Base-by-base conservation (phyloP, 2,888 invertebrate genomes). In the Agrilus cyanescens region DNA sequence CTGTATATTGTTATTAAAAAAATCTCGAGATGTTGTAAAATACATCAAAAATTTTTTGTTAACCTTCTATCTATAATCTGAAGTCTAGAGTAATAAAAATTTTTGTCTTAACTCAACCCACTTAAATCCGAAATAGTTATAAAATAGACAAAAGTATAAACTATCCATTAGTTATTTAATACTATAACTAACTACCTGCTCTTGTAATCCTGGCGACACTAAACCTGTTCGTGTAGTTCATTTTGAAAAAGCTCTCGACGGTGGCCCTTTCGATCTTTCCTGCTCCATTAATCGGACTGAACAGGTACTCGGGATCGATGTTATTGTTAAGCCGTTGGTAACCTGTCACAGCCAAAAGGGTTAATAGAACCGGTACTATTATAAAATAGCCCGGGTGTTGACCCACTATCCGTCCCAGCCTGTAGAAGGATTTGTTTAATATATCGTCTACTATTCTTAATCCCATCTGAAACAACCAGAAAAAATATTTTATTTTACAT, bases 261-360 rank as follows among this genome's bases (percentile, higher is more conserved):
- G 87, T 76, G 18, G 80, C 76, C 52, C 91, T 73, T 61, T 91
- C 91, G 36, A 72, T 63, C 66, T 88, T 88, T 12, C 87, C 89
- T 53, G 83, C 84, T 1, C 91, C 91, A 56, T 85, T 82, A 50
- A 87, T 74, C 0, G 93, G 93, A 31, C 89, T 88, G 70, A 91
- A 93, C 13, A 93, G 73, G 67, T 91, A 93, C 64, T 91, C 91
- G 1, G 91, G 91, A 66, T 91, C 91, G 69, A 90, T 90, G 70
- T 90, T 87, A 68, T 89, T 90, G 62, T 82, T 72, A 45, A 91
- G 75, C 62, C 78, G 75, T 68, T 91, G 91, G 67, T 85, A 87
- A 40, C 91, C 91, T 16, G 91, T 91, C 65, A 86, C 77, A 66
- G 87, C 85, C 40, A 91, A 74, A 43, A 83, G 66, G 1, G 87